Evolutionary conservation across 2,888 invertebrate species (phyloP).

Genomic region (Tipula confusa): DNA sequence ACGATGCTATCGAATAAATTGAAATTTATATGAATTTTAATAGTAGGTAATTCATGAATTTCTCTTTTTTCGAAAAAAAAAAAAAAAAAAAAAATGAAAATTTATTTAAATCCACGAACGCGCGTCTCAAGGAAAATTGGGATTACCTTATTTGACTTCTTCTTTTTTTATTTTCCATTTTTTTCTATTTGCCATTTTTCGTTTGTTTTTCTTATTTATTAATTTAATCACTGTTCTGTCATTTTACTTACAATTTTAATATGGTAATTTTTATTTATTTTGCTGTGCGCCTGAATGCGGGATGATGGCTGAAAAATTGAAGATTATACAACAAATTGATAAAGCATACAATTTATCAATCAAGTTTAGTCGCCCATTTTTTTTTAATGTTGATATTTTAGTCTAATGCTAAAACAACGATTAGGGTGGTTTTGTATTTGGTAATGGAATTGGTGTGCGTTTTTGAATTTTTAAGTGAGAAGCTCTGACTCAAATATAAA

Average conservation of each 20-base stretch:
- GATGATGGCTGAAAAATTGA: neutral
- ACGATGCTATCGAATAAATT: neutral
- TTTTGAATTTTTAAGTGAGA: too few relatives aligned
- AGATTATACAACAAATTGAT: constrained; percentile 15
- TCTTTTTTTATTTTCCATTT: neutral
- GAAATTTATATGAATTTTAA: constrained; percentile 21
- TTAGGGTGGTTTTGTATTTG: neutral
- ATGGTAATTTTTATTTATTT: neutral
- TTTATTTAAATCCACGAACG: neutral
- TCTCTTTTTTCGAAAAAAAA: neutral
- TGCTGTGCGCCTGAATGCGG: neutral
- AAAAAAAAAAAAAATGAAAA: too few relatives aligned
- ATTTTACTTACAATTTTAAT: constrained; percentile 25
- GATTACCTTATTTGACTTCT: neutral
- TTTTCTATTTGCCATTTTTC: neutral
- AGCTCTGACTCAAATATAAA: too few relatives aligned
- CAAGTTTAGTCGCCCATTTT: constrained; percentile 16
- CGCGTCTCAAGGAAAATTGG: neutral
- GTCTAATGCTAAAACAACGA: neutral
- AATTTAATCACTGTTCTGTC: constrained; percentile 20
- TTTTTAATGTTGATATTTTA: neutral
- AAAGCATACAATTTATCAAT: constrained; percentile 25
- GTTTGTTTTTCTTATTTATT: neutral
- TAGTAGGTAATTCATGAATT: neutral
- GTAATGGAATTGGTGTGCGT: too few relatives aligned